Conservation (phyloP, 2,888 invertebrate species). For the Yponomeuta evonymella region DNA sequence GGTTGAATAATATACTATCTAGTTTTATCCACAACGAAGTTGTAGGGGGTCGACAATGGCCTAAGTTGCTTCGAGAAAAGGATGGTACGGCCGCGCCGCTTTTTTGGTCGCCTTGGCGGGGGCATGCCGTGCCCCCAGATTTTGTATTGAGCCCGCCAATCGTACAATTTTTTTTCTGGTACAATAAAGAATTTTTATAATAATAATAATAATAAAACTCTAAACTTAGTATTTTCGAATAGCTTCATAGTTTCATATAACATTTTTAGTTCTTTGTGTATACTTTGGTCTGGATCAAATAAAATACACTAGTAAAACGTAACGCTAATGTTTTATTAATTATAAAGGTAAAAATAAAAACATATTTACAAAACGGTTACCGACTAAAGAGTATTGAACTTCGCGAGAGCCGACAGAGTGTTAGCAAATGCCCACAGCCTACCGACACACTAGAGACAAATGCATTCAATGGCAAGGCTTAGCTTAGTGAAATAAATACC, state of each 20-base stretch:
- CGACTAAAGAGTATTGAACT: conserved; percentile 67
- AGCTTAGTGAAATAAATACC: conserved; percentile 45
- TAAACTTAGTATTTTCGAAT: no score
- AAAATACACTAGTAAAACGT: conserved; percentile 24
- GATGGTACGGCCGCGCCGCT: no score
- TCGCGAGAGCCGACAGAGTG: conserved; percentile 8
- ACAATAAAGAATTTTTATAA: no score
- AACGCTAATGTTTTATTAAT: conserved; percentile 36
- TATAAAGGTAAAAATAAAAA: conserved; percentile 32
- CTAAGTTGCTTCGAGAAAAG: no score
- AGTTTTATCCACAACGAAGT: no score
- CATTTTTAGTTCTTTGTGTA: neutral
- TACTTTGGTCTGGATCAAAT: conserved; percentile 9
- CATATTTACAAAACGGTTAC: conserved; percentile 67
- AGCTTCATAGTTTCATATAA: neutral
- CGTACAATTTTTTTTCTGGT: no score
- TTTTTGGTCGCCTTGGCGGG: no score
- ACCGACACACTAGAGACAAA: conserved; percentile 35
- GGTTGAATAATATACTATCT: no score
- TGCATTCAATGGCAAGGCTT: conserved; percentile 70
- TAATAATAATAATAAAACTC: no score
- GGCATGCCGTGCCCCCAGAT: no score
- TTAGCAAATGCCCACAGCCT: conserved; percentile 32
- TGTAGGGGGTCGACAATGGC: no score
- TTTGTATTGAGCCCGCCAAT: no score